Evolutionary conservation across 1,140 invertebrate genomes (phyloP).

Genomic region (Euschistus heros): DNA sequence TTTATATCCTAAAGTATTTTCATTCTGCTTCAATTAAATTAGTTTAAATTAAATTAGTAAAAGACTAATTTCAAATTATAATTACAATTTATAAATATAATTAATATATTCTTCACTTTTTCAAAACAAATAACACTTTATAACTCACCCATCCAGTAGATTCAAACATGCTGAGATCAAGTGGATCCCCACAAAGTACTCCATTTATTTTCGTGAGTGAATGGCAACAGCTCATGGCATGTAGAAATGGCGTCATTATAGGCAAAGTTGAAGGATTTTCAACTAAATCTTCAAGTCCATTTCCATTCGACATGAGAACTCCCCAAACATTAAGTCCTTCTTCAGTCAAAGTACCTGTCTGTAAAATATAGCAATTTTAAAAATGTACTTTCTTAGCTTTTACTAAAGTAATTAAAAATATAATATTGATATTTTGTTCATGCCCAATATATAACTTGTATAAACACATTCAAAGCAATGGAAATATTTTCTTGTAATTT

Average conservation of each 20-base stretch:
- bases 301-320: conserved; percentile 51
- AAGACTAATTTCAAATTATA: no score
- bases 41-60: no score
- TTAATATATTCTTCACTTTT: no score
- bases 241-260: conserved; percentile 39
- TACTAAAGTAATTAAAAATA: no score
- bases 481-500: background rate
- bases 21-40: no score
- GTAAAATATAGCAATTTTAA: conserved; percentile 21
- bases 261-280: conserved; percentile 38
- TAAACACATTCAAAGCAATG: no score
- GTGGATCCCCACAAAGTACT: conserved; percentile 62
- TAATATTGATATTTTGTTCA: no score
- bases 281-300: conserved; percentile 23
- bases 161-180: conserved; percentile 79
- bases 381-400: no score
- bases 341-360: conserved; percentile 89
- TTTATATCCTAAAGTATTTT: no score
- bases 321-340: conserved; percentile 87
- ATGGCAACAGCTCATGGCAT: conserved; percentile 64
- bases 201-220: conserved; percentile 67
- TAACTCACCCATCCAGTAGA: conserved; percentile 56
- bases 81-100: no score
- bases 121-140: background rate
- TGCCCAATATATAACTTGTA: no score